phyloP scores from a whole-genome alignment of 2,113 vertebrate species.

The Neotragus moschatus region DNA sequence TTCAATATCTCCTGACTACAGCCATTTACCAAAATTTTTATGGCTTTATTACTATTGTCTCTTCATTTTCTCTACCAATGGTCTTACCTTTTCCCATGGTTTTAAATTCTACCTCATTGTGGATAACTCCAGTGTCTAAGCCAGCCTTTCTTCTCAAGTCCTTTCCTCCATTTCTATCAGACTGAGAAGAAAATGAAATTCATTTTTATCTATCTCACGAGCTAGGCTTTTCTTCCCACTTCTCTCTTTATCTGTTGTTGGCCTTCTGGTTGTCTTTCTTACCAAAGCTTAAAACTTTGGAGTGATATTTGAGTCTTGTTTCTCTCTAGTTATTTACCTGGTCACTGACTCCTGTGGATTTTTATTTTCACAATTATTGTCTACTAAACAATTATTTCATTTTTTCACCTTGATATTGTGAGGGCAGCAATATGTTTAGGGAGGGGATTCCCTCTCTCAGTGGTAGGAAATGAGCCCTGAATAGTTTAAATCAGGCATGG shows the following conservation, averaged over 20 bases:
- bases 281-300: conserved; percentile 30
- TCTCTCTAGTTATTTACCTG: neutral
- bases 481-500: neutral
- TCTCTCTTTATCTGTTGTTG: conserved; percentile 47
- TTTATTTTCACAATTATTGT: neutral
- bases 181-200: conserved; percentile 33
- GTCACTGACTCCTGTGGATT: neutral
- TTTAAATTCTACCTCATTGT: neutral
- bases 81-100: neutral
- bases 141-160: neutral
- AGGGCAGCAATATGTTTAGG: neutral
- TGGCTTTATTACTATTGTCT: neutral
- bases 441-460: neutral
- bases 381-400: neutral
- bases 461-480: neutral
- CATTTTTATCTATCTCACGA: conserved; percentile 26
- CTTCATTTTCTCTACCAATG: neutral
- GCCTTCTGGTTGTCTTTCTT: conserved; percentile 13
- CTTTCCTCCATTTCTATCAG: neutral
- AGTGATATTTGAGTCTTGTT: conserved; percentile 26
- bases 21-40: neutral
- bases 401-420: neutral
- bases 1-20: neutral
- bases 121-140: neutral
- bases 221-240: conserved; percentile 13